phyloP scores from a whole-genome alignment of 2,888 invertebrate genomes.

The Achlya flavicornis region DNA sequence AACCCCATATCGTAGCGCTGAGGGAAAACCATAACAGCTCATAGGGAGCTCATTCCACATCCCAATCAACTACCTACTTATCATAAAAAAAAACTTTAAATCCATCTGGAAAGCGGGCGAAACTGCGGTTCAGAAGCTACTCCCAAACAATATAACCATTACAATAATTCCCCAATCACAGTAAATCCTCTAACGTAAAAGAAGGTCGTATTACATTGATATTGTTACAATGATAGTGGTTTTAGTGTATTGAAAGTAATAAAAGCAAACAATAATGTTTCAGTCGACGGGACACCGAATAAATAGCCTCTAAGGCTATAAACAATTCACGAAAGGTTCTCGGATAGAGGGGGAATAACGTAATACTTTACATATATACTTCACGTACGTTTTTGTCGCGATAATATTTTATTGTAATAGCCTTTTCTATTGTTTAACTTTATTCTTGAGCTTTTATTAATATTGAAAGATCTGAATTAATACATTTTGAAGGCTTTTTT shows the following conservation, averaged over 20 bases:
- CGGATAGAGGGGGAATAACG: slow-evolving; percentile 16
- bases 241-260: slow-evolving; percentile 32
- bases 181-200: slow-evolving; percentile 29
- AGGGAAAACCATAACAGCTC: too few relatives aligned
- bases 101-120: neutral
- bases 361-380: slow-evolving; percentile 8
- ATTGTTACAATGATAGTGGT: slow-evolving; percentile 37
- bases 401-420: neutral
- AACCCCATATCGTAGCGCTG: too few relatives aligned
- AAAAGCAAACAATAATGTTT: slow-evolving; percentile 41
- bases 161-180: slow-evolving; percentile 21
- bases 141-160: neutral
- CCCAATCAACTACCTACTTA: too few relatives aligned
- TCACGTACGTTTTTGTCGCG: neutral
- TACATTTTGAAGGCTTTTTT: neutral
- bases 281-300: slow-evolving; percentile 34
- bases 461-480: neutral
- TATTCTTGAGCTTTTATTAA: neutral
- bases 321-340: slow-evolving; percentile 53
- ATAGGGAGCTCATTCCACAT: too few relatives aligned
- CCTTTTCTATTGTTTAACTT: neutral
- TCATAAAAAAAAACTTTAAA: neutral
- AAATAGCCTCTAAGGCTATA: slow-evolving; percentile 52
- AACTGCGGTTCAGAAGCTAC: neutral
- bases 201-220: slow-evolving; percentile 35